Conservation (phyloP, 2,113 vertebrate genomes). For the Ranitomeya imitator region DNA sequence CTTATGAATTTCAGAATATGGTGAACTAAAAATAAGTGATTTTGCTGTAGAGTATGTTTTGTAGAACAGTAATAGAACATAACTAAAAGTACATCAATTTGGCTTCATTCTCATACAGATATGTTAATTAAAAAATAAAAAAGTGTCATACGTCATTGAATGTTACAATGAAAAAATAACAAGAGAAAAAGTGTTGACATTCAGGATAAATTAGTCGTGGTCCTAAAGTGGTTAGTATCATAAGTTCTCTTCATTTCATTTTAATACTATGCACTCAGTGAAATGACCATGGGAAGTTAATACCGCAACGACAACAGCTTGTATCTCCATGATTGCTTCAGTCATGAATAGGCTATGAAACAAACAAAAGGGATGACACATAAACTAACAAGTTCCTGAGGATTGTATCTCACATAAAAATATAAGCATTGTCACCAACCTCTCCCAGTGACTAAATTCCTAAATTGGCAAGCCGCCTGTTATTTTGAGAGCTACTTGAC, state of each 20-base stretch:
- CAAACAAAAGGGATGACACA: slow-evolving; percentile 36
- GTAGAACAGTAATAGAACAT: too few species aligned
- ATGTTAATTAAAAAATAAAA: too few species aligned
- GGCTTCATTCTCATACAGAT: too few species aligned
- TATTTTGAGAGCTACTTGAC: slow-evolving; percentile 43
- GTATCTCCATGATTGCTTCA: slow-evolving; percentile 2
- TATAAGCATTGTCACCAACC: slow-evolving; percentile 43
- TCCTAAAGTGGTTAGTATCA: too few species aligned
- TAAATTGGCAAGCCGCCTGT: slow-evolving; percentile 48
- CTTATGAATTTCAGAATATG: too few species aligned
- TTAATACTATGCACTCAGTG: neutral
- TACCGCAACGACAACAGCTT: neutral
- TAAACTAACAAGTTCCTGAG: slow-evolving; percentile 39
- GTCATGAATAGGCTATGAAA: slow-evolving; percentile 25
- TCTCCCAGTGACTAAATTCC: slow-evolving; percentile 51
- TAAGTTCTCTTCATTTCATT: neutral
- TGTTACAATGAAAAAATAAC: too few species aligned
- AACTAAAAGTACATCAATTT: too few species aligned
- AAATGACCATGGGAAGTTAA: neutral
- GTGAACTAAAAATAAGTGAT: too few species aligned
- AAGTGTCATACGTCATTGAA: too few species aligned
- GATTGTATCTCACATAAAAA: slow-evolving; percentile 35
- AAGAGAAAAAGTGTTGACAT: too few species aligned
- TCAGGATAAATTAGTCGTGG: too few species aligned
- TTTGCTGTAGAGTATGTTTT: too few species aligned